Base-by-base conservation (phyloP, 2,888 invertebrate genomes). In the Polydrusus pterygomalis region DNA sequence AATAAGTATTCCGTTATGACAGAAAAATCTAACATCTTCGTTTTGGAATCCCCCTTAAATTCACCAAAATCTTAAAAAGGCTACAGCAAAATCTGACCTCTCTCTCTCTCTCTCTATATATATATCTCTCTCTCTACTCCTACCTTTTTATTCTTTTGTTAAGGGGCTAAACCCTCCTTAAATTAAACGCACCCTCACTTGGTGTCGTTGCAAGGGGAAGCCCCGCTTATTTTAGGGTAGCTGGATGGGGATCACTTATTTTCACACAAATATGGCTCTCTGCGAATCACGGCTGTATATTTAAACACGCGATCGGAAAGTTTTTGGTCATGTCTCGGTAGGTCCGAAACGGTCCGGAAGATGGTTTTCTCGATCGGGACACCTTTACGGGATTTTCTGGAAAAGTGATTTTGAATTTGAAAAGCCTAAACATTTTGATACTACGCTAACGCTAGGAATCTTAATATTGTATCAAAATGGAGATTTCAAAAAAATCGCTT, bases 191-290 rank as follows among this genome's bases (percentile, higher is more conserved):
- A 17, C 20, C 45, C 70, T 40, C 15, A 40, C 63, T 54, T 18
- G 17, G 51, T 58, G 60, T 30, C 6, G 15, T 65, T 45, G 45
- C 45, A 73, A 69, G 73, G 69, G 77, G 75, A 70, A 68, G 71
- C 38, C 78, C 79, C 75, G 79, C 79, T 80, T 81, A 82, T 77
- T 73, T 71, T 88, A 87, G 87, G 85, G 87, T 88, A 88, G 88
- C 88, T 88, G 88, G 88, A 87, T 86, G 88, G 88, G 88, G 88
- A 88, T 87, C 88, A 87, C 87, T 87, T 86, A 84, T 84, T 84
- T 85, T 86, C 85, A 78, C 75, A 80, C 72, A 78, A 76, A 82
- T 84, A 84, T 84, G 83, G 84, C 84, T 84, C 84, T 84, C 82
- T 86, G 85, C 85, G 84, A 83, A 85, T 85, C 82, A 85, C 86